These are phyloP conservation scores for Idaea aversata DNA, from an alignment of 2,888 invertebrate genomes.

Conservation along the genomic window DNA sequence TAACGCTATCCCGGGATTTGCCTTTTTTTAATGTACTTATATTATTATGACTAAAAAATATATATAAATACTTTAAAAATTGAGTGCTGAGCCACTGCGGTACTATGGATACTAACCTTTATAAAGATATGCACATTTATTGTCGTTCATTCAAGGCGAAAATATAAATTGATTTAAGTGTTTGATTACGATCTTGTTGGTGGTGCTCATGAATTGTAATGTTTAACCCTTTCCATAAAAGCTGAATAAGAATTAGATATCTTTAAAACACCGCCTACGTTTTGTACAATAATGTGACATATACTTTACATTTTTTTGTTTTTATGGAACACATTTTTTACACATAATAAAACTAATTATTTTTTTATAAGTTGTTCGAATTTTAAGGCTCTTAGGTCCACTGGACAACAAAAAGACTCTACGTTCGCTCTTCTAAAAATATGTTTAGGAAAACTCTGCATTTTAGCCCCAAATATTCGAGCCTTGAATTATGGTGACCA, in stretches of 20 bases:
- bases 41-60: too few species aligned
- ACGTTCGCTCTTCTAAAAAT: too few species aligned
- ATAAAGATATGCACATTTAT: neutral
- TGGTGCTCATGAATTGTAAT: neutral
- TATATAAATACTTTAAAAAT: too few species aligned
- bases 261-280: conserved; percentile 33
- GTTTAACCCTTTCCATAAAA: conserved; percentile 5
- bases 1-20: too few species aligned
- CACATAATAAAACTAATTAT: neutral
- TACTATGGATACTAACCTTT: neutral
- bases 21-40: too few species aligned
- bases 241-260: conserved; percentile 9
- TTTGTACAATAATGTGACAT: conserved; percentile 33
- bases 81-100: neutral
- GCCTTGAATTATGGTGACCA: too few species aligned
- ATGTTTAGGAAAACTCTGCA: too few species aligned
- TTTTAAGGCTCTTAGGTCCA: too few species aligned
- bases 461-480: too few species aligned
- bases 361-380: too few species aligned
- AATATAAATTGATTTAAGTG: neutral
- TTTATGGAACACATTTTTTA: conserved; percentile 10
- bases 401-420: too few species aligned
- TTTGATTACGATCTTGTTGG: neutral
- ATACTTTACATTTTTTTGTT: conserved; percentile 25
- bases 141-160: neutral